Evolutionary conservation across 1,140 invertebrate genomes (phyloP).

Genomic region (Leptinotarsa undecemlineata): DNA sequence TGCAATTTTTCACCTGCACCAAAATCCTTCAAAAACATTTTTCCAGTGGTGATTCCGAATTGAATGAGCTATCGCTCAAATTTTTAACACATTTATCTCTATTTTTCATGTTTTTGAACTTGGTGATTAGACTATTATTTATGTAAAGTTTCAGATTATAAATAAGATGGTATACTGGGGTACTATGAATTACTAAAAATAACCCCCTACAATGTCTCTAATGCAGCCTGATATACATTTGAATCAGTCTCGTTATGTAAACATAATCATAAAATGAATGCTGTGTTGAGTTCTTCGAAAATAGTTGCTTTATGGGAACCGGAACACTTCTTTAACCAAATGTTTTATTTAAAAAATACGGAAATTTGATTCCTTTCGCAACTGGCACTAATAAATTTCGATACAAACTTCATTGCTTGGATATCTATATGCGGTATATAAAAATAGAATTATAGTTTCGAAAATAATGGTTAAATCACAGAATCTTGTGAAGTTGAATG

Average conservation of each 20-base stretch:
- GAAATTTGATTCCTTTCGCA: constrained; percentile 14
- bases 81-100: too few relatives aligned
- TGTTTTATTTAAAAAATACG: constrained; percentile 5
- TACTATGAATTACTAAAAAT: background rate
- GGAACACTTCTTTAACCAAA: background rate
- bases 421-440: too few relatives aligned
- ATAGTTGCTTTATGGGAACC: background rate
- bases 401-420: background rate
- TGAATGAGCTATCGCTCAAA: too few relatives aligned
- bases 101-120: too few relatives aligned
- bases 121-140: too few relatives aligned
- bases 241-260: background rate
- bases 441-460: too few relatives aligned
- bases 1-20: too few relatives aligned
- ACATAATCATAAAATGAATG: constrained; percentile 19
- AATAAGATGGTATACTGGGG: background rate
- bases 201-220: background rate
- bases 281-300: constrained; percentile 13
- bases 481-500: too few relatives aligned
- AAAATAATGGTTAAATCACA: too few relatives aligned
- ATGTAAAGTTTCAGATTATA: too few relatives aligned
- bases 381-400: constrained; percentile 17
- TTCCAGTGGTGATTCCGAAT: too few relatives aligned
- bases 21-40: too few relatives aligned
- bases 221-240: background rate